Evolutionary conservation across 2,113 vertebrate species (phyloP), one percentile per base, ranked within the genome.

Genomic region (Mungos mungo): DNA sequence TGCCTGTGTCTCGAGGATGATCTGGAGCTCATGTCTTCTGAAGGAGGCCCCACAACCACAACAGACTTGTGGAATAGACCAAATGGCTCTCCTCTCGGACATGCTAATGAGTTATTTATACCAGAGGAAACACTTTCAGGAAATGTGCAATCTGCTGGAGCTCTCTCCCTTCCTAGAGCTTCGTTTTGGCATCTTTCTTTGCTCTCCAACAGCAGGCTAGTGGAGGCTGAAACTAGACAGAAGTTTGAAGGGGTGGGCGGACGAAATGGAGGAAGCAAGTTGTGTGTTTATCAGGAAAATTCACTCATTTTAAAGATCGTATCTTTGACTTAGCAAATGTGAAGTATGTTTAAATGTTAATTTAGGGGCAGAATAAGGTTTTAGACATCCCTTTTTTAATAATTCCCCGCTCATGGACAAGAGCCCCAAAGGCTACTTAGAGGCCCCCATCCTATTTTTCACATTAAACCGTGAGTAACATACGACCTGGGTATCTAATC

Each of bases 251-350:
- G 19, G 1, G 10, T 27, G 27, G 33, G 29, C 10, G 4, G 7
- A 7, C 5, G 60, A 31, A 27, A 5, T 10, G 79, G 97, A 90
- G 88, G 52, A 97, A 92, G 33, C 63, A 97, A 97, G 90, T 83
- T 81, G 92, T 66, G 90, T 85, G 13, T 96, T 97, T 98, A 93
- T 94, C 96, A 52, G 84, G 93, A 94, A 96, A 96, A 88, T 71
- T 35, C 74, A 71, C 35, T 95, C 93, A 50, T 96, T 33, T 92
- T 96, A 72, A 96, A 95, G 91, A 93, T 66, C 92, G 81, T 95
- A 76, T 97, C 88, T 81, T 97, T 88, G 41, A 80, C 89, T 96
- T 88, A 83, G 92, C n/a, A 82, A 82, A 27, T 76, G 45, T 23
- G 27, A 98, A 97, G 79, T 41, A 81, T 45, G 93, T 94, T 93